These are phyloP conservation scores for Aptenodytes forsteri DNA, from an alignment of 2,113 vertebrate genomes.

Conservation along the genomic window DNA sequence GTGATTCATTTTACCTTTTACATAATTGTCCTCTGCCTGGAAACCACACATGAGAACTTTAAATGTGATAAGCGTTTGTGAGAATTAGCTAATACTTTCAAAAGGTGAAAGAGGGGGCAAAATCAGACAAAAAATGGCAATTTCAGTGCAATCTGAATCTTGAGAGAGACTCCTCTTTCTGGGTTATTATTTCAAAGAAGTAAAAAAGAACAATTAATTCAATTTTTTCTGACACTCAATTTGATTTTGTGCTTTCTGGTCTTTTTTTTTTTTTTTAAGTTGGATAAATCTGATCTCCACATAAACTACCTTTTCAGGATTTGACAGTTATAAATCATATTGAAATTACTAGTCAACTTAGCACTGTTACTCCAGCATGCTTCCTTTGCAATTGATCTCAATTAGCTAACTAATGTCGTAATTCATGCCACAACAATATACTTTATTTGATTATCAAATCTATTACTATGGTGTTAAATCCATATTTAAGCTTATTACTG, in stretches of 20 bases:
- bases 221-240: background rate
- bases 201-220: background rate
- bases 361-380: background rate
- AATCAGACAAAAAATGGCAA: background rate
- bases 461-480: background rate
- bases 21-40: background rate
- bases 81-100: background rate
- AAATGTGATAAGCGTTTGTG: background rate
- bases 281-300: background rate
- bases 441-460: background rate
- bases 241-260: background rate
- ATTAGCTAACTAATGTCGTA: background rate
- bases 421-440: background rate
- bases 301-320: background rate
- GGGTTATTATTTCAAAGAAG: background rate
- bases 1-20: background rate
- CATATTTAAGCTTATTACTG: background rate
- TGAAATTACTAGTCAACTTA: background rate
- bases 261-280: background rate
- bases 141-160: background rate
- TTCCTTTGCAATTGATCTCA: background rate
- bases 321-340: background rate
- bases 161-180: background rate
- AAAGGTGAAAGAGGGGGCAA: background rate
- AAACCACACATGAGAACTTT: background rate